These are phyloP conservation scores for Marmota flaviventris DNA, from an alignment of 2,113 vertebrate species.

Conservation along the genomic window DNA sequence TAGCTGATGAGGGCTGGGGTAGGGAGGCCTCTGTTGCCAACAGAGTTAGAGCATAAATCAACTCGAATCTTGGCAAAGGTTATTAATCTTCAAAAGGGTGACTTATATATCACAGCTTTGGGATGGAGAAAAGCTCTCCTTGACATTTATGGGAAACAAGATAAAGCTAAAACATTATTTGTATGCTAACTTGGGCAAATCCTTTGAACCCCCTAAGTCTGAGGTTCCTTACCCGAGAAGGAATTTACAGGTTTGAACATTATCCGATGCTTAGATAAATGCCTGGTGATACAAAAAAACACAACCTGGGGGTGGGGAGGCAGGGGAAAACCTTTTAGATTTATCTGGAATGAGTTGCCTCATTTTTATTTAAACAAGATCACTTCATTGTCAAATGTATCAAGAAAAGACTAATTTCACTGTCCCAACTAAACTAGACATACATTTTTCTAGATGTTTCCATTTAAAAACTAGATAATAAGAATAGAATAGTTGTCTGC, in stretches of 20 bases:
- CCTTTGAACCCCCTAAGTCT: neutral
- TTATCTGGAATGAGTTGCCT: neutral
- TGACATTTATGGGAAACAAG: conserved; percentile 66
- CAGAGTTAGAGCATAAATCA: conserved; percentile 80
- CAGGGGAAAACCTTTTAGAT: neutral
- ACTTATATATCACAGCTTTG: conserved; percentile 65
- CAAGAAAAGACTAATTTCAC: neutral
- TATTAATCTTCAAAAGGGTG: conserved; percentile 78
- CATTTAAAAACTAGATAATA: neutral
- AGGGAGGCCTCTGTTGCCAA: conserved; percentile 73
- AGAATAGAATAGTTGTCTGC: neutral
- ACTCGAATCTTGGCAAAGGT: conserved; percentile 76
- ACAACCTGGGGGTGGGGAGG: neutral
- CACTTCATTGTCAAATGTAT: neutral
- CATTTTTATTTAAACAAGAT: conserved; percentile 30
- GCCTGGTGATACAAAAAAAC: neutral
- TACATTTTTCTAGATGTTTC: neutral
- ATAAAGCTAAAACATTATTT: conserved; percentile 59
- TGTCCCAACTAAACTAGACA: neutral
- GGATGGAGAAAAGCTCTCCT: conserved; percentile 47
- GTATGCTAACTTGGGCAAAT: conserved; percentile 55
- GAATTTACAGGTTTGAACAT: neutral
- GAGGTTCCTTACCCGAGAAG: conserved; percentile 7
- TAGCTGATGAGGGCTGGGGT: conserved; percentile 75
- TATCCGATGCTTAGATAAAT: neutral